A percentile compares a stretch with the other conserved stretches of the same genome.
Conservation (phyloP, 2,888 invertebrate genomes). For the Lasioglossum lativentre region DNA sequence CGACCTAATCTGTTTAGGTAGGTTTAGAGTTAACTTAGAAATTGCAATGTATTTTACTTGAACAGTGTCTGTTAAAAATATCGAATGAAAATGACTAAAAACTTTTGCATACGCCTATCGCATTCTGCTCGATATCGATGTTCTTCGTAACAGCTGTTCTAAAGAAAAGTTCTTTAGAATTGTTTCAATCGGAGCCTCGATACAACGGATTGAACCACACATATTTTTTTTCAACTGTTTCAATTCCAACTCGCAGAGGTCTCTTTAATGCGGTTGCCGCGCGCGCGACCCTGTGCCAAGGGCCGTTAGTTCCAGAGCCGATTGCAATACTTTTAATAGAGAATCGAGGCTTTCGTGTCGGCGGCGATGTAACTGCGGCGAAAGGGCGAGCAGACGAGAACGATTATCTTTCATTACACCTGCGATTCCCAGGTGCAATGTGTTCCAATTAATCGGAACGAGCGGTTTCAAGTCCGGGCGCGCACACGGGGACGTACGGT, state of each 20-base stretch:
- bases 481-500: constrained; percentile 36
- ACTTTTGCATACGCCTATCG: no score
- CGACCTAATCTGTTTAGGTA: no score
- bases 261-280: constrained; percentile 14
- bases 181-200: background rate
- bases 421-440: constrained; percentile 81
- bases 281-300: constrained; percentile 38
- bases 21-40: no score
- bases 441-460: constrained; percentile 72
- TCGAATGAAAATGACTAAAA: no score
- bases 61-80: no score
- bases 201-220: background rate
- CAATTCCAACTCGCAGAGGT: background rate
- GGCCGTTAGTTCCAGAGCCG: constrained; percentile 47
- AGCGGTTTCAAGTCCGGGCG: constrained; percentile 50
- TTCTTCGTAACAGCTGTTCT: background rate
- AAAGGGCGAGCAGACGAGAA: constrained; percentile 70
- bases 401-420: constrained; percentile 82
- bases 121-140: no score
- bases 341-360: constrained; percentile 72
- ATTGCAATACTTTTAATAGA: constrained; percentile 69
- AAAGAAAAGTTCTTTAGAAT: background rate
- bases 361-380: constrained; percentile 73
- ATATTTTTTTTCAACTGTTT: background rate
- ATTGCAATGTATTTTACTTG: no score